phyloP scores from a whole-genome alignment of 1,140 invertebrate genomes.

The Scaptomyza graminum region DNA sequence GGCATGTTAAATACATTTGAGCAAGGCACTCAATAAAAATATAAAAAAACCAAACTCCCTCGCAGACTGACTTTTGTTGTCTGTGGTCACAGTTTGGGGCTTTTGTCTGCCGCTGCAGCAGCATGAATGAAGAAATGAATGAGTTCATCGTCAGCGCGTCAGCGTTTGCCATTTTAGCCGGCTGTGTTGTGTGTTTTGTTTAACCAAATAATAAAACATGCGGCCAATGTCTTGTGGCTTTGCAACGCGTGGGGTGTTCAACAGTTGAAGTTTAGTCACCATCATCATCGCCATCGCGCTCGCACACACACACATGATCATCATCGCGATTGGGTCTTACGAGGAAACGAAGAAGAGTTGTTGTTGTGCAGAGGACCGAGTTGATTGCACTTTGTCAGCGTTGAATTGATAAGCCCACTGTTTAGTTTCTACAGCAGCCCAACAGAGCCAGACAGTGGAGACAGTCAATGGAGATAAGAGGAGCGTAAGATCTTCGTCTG shows the following conservation, averaged over 20 bases:
- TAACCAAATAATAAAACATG: slow-evolving; percentile 62
- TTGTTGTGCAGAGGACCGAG: slow-evolving; percentile 46
- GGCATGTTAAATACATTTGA: slow-evolving; percentile 47
- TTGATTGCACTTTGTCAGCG: slow-evolving; percentile 76
- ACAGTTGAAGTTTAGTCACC: slow-evolving; percentile 37
- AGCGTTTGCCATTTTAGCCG: slow-evolving; percentile 66
- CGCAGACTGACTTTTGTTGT: slow-evolving; percentile 23
- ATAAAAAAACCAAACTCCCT: slow-evolving; percentile 4
- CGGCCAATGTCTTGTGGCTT: slow-evolving; percentile 23
- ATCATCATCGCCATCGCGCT: neutral
- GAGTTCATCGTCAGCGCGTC: slow-evolving; percentile 63
- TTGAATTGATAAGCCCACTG: slow-evolving; percentile 62
- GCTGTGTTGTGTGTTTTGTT: slow-evolving; percentile 46
- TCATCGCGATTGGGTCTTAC: slow-evolving; percentile 18
- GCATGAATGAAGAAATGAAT: slow-evolving; percentile 70
- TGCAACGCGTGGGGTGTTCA: slow-evolving; percentile 60
- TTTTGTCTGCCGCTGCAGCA: slow-evolving; percentile 3
- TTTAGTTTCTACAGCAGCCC: slow-evolving; percentile 58
- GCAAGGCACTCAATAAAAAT: slow-evolving; percentile 47
- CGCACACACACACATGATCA: slow-evolving; percentile 2
- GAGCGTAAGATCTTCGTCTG: slow-evolving; percentile 32
- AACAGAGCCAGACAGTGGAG: slow-evolving; percentile 18
- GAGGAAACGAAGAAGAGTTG: slow-evolving; percentile 45
- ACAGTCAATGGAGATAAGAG: slow-evolving; percentile 63
- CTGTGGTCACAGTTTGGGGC: slow-evolving; percentile 5